Evolutionary conservation across 1,140 invertebrate species (phyloP).

Genomic region (Sarcophaga peregrina): DNA sequence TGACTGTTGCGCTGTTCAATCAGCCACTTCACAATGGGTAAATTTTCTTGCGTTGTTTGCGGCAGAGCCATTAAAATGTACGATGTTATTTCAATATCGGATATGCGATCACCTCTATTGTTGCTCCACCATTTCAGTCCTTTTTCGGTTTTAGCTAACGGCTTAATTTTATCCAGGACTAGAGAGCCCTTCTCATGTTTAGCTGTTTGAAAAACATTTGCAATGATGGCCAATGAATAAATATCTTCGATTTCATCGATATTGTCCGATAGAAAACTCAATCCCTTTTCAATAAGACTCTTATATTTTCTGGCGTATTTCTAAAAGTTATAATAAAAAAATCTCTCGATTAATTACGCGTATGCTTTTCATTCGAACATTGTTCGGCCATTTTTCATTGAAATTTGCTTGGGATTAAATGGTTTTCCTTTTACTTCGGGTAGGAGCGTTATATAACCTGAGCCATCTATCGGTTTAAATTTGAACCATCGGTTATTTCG

Average conservation of each 20-base stretch:
- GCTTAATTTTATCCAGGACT: background rate
- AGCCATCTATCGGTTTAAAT: too few species aligned
- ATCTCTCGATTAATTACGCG: too few species aligned
- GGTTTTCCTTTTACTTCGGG: too few species aligned
- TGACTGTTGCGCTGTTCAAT: slow-evolving; percentile 78
- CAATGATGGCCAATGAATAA: slow-evolving; percentile 19
- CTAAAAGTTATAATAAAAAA: background rate
- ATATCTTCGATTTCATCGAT: slow-evolving; percentile 6
- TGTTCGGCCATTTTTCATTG: too few species aligned
- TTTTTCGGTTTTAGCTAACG: background rate
- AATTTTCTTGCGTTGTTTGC: slow-evolving; percentile 66
- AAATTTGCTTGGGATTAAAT: too few species aligned
- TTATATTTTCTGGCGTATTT: slow-evolving; percentile 17
- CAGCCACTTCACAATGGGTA: slow-evolving; percentile 76
- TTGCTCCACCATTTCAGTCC: background rate
- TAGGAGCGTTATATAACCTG: too few species aligned
- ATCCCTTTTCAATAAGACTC: background rate
- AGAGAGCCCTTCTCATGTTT: background rate
- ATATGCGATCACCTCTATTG: background rate
- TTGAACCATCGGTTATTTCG: too few species aligned
- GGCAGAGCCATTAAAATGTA: slow-evolving; percentile 77
- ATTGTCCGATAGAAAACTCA: background rate
- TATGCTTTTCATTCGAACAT: too few species aligned
- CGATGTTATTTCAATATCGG: slow-evolving; percentile 81
- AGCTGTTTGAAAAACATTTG: slow-evolving; percentile 17